phyloP scores from a whole-genome alignment of 1,140 invertebrate genomes.

The Sitophilus oryzae region DNA sequence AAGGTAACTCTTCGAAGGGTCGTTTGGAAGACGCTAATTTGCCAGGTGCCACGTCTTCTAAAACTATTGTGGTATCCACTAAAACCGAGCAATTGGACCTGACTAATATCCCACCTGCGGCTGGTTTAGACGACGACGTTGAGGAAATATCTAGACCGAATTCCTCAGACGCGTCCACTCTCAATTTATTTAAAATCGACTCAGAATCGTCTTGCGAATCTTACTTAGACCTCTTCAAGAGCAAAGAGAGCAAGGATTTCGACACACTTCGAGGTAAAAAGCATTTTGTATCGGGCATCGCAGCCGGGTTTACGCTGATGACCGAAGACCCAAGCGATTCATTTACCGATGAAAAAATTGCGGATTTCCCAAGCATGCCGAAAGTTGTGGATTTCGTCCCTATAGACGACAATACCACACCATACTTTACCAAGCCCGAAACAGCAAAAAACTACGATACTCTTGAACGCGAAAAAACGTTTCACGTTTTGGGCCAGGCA shows the following conservation, averaged over 20 bases:
- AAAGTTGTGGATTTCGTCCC: slow-evolving; percentile 30
- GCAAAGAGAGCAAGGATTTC: slow-evolving; percentile 22
- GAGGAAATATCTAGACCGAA: slow-evolving; percentile 7
- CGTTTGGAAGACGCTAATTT: too few species aligned
- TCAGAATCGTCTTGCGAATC: slow-evolving; percentile 17
- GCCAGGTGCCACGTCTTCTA: neutral
- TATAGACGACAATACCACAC: slow-evolving; percentile 22
- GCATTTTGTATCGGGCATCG: neutral
- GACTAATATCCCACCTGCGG: neutral
- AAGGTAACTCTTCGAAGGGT: too few species aligned
- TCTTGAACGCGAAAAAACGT: slow-evolving; percentile 25
- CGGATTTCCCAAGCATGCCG: slow-evolving; percentile 1
- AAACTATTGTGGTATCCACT: slow-evolving; percentile 3
- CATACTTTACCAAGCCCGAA: slow-evolving; percentile 15
- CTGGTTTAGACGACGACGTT: slow-evolving; percentile 6
- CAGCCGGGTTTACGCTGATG: slow-evolving; percentile 3
- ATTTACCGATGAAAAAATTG: neutral
- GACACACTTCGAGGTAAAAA: slow-evolving; percentile 11
- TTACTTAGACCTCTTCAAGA: slow-evolving; percentile 21
- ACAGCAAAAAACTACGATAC: slow-evolving; percentile 14
- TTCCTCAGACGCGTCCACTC: slow-evolving; percentile 2
- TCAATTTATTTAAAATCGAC: slow-evolving; percentile 25
- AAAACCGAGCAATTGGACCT: slow-evolving; percentile 17
- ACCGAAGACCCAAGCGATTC: slow-evolving; percentile 4
- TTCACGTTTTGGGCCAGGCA: slow-evolving; percentile 21